Percentiles rank a stretch among this genome's conserved stretches.
Conservation (phyloP, 2,113 vertebrate species). For the Cyphomyrus plagiostoma region DNA sequence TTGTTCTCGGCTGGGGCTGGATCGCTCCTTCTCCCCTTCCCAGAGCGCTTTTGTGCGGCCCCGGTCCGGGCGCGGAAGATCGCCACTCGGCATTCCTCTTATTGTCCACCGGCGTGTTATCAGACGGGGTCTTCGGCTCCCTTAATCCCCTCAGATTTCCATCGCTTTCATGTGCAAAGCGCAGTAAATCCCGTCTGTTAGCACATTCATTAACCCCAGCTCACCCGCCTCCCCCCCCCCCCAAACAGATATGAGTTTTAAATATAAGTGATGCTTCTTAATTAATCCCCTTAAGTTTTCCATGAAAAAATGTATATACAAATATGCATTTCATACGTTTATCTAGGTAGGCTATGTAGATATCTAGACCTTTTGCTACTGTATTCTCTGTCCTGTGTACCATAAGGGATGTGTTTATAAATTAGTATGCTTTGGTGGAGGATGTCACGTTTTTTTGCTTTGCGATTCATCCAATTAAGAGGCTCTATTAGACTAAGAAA, state of each 20-base stretch:
- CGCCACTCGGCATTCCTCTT: background rate
- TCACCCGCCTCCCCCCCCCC: background rate
- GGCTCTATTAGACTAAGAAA: background rate
- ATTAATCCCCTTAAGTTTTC: background rate
- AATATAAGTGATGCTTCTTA: background rate
- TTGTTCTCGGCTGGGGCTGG: background rate
- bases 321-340: background rate
- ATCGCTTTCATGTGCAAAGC: slow-evolving; percentile 25
- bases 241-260: background rate
- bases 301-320: background rate
- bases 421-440: background rate
- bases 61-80: background rate
- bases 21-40: background rate
- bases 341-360: background rate
- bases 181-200: slow-evolving; percentile 18
- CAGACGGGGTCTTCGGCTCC: slow-evolving; percentile 14
- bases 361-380: background rate
- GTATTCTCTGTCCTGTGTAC: background rate
- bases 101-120: slow-evolving; percentile 21
- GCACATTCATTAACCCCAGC: slow-evolving; percentile 22
- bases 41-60: background rate
- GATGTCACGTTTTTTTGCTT: background rate
- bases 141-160: slow-evolving; percentile 22
- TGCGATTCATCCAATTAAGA: background rate
- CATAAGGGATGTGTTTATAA: background rate